Base-by-base conservation (phyloP, 2,888 invertebrate species). In the Disparrhopalites patrizii region DNA sequence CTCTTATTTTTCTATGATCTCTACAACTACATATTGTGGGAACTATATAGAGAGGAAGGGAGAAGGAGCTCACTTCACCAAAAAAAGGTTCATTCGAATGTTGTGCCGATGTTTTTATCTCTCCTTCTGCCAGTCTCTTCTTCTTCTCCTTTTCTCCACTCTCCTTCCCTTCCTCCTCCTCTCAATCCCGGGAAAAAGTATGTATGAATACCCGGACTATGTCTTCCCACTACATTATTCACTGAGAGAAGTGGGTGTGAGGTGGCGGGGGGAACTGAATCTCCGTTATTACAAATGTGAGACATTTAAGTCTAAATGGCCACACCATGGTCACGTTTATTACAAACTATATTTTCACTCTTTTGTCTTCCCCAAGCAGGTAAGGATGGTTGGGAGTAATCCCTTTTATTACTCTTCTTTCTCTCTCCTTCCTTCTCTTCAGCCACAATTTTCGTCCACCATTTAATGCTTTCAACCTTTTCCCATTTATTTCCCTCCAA, bases 251-350 rank as follows among this genome's bases (percentile, higher is more conserved):
- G 18, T 18, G 13, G 47, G n/a, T 10, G 3, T 47, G 47, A 47
- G n/a, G n/a, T n/a, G 43, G 20, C 15, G n/a, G n/a, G 43, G 43
- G 43, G 25, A 47, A 47, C 20, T 4, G 23, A n/a, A n/a, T n/a
- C n/a, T n/a, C n/a, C 20, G 47, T 47, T 47, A 47, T 47, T 47
- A 47, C 47, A 47, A 47, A 47, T 47, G 8, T 20, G 20, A 25
- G 47, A 47, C 47, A 47, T 47, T 47, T 47, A 47, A 47, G 47
- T 47, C 47, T 23, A 47, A 47, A 25, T 47, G 47, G 25, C 47
- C 47, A 8, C 23, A 23, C 47, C 47, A 47, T 47, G 47, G 47
- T 47, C 47, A 47, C 47, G 47, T 47, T 47, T 47, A 47, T 47
- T 47, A 47, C 47, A 7, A 47, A 47, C 47, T 23, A 23, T 47